Evolutionary conservation across 2,888 invertebrate genomes (phyloP), one percentile per base, ranked within the genome.

Genomic region (Callyntrura sp.): DNA sequence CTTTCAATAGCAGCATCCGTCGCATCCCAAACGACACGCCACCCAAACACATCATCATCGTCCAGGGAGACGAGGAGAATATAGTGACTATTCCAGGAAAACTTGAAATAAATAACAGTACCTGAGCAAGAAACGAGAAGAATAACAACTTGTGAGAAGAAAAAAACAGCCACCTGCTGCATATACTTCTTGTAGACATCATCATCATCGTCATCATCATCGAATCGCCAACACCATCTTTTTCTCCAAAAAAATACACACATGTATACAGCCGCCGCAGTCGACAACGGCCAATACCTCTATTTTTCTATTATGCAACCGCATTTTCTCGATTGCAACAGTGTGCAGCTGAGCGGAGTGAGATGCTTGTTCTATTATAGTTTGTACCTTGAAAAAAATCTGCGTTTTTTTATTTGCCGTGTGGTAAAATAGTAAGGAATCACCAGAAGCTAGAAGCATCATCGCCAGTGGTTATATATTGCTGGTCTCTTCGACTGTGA

Each of bases 91-190:
- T 43, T 68, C 20, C 60, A 23, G 60, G 0, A 73, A 11, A 48
- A 12, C n/a, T 35, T 1, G 20, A 17, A 14, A 60, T n/a, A 88
- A 65, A 48, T 20, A 70, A 28, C 78, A 76, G 78, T 84, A 84
- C 88, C 88, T 84, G 88, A 88, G 45, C 3, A 85, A 55, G 17
- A 28, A n/a, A 79, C 28, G 28, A 81, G 11, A 62, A 62, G 51
- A 76, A n/a, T n/a, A 76, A 76, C 28, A 79, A 45, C 89, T 62
- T 82, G 70, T 82, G 73, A 85, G 70, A 81, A 35, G 48, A 48
- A 73, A 73, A 35, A 65, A 86, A 86, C 86, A 90, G 90, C 90
- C 90, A 90, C 90, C 90, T 90, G 90, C 90, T 90, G 90, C 90
- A 79, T 82, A 25, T 65, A 57, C 60, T 86, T 43, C 62, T 83